Evolutionary conservation across 2,113 vertebrate genomes (phyloP).

Genomic region (Antennarius striatus): DNA sequence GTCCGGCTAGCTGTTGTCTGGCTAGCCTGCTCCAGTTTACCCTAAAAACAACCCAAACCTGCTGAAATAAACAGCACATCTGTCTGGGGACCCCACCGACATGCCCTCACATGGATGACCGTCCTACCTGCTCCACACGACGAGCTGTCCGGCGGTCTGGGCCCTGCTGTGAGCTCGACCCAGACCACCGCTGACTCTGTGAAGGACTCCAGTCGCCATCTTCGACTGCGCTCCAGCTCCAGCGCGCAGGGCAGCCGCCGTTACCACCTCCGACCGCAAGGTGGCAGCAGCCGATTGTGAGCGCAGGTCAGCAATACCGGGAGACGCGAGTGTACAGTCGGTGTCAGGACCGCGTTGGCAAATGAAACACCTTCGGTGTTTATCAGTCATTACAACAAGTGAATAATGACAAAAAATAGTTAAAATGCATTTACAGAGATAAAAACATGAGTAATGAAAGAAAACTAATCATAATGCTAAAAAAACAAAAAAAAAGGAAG

Average conservation of each 20-base stretch:
- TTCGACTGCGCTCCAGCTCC: slow-evolving; percentile 60
- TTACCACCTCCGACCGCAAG: slow-evolving; percentile 12
- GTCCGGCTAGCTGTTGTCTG: slow-evolving; percentile 35
- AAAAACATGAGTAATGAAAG: too few relatives aligned
- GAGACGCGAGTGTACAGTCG: too few relatives aligned
- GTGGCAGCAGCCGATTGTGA: slow-evolving; percentile 17
- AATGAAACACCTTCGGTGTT: too few relatives aligned
- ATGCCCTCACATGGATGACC: background rate
- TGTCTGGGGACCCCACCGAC: background rate
- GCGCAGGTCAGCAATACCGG: too few relatives aligned
- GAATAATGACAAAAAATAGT: too few relatives aligned
- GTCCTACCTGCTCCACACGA: slow-evolving; percentile 71
- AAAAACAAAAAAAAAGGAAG: too few relatives aligned
- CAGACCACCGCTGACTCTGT: slow-evolving; percentile 73
- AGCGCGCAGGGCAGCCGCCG: background rate
- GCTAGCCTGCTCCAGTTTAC: slow-evolving; percentile 47
- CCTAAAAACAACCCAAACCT: background rate
- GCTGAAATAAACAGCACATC: background rate
- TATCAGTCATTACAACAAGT: too few relatives aligned
- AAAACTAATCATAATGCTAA: too few relatives aligned
- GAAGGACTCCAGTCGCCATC: slow-evolving; percentile 88
- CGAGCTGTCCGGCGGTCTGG: slow-evolving; percentile 47
- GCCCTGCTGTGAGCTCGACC: slow-evolving; percentile 59
- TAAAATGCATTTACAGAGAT: too few relatives aligned
- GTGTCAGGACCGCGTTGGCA: too few relatives aligned